Evolutionary conservation across 2,113 vertebrate species (phyloP).

Genomic region (Stegostoma tigrinum): DNA sequence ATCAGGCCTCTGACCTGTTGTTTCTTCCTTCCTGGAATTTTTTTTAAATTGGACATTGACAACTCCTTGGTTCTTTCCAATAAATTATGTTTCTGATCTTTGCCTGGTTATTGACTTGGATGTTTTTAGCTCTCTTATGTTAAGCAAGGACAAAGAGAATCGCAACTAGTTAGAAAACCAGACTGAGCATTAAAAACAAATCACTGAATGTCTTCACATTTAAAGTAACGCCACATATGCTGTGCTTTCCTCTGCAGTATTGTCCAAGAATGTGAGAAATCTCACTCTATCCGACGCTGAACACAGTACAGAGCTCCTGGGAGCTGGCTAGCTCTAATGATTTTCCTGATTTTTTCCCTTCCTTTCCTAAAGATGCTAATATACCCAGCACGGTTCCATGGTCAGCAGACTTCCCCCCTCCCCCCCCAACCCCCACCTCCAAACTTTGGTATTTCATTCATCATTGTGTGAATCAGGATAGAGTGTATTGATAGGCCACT

Average conservation of each 20-base stretch:
- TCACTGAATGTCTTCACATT: not conserved
- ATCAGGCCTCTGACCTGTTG: not conserved
- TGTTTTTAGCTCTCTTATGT: not conserved
- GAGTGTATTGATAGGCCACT: not conserved
- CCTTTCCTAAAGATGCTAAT: not conserved
- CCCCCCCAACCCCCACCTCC: not conserved
- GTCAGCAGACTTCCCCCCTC: not conserved
- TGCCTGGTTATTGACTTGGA: not conserved
- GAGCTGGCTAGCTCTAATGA: not conserved
- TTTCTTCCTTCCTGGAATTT: not conserved
- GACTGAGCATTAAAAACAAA: not conserved
- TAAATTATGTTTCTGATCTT: slow-evolving; percentile 2
- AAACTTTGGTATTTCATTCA: not conserved
- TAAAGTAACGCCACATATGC: slow-evolving; percentile 12
- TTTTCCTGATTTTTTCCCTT: not conserved
- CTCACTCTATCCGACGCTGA: not conserved
- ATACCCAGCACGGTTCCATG: no score
- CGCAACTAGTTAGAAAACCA: not conserved
- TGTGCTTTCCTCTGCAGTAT: not conserved
- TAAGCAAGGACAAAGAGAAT: not conserved
- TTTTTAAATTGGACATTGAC: not conserved
- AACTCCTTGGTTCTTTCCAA: not conserved
- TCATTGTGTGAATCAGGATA: no score
- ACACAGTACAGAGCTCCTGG: not conserved
- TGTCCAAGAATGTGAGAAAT: slow-evolving; percentile 19